These are phyloP conservation scores for Chelon labrosus DNA, from an alignment of 2,797 vertebrate genomes.

Conservation along the genomic window DNA sequence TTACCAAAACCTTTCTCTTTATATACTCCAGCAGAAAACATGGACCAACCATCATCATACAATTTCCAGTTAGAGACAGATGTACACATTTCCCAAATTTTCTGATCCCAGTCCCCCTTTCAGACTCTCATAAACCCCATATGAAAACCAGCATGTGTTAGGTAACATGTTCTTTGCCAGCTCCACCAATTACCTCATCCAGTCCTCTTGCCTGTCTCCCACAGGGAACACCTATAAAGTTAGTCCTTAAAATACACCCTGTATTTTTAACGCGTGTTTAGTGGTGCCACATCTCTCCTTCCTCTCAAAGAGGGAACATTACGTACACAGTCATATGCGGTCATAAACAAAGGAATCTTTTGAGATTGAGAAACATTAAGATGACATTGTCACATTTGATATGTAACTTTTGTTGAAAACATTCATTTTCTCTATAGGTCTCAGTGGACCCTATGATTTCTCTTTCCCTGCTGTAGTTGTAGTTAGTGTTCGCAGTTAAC, in stretches of 20 bases:
- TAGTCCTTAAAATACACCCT: conserved; percentile 47
- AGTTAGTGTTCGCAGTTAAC: conserved; percentile 24
- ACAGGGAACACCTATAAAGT: conserved; percentile 47
- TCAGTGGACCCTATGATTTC: neutral
- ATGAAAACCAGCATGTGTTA: conserved; percentile 49
- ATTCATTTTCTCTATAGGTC: neutral
- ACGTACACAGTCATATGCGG: neutral
- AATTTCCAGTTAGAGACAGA: neutral
- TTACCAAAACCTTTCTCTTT: conserved; percentile 6
- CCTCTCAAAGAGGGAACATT: conserved; percentile 26
- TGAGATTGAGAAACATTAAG: no score
- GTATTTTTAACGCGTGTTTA: conserved; percentile 51
- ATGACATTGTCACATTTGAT: no score
- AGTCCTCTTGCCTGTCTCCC: conserved; percentile 44
- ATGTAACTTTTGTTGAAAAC: no score
- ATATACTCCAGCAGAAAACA: conserved; percentile 2
- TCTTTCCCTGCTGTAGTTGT: conserved; percentile 34
- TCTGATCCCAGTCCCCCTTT: neutral
- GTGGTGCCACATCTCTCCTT: conserved; percentile 4
- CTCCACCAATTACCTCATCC: conserved; percentile 57
- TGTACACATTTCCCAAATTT: neutral
- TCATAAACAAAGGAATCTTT: neutral
- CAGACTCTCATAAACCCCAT: conserved; percentile 6
- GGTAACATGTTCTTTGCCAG: conserved; percentile 46
- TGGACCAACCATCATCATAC: neutral